These are phyloP conservation scores for Brachypalpus laphriformis DNA, from an alignment of 2,888 invertebrate genomes.

Conservation along the genomic window DNA sequence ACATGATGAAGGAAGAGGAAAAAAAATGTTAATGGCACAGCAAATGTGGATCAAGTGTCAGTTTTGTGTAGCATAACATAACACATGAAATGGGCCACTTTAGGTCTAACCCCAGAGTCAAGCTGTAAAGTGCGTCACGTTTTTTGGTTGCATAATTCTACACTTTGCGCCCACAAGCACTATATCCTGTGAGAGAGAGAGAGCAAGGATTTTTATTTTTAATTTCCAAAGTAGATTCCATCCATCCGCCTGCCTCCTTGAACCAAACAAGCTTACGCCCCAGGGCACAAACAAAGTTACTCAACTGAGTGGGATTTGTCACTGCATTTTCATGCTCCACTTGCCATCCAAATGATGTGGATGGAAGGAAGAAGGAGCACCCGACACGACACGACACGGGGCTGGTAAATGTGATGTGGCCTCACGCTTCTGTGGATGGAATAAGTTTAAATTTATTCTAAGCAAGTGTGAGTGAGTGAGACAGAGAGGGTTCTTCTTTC, in stretches of 20 bases:
- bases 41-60: slow-evolving; percentile 56
- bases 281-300: slow-evolving; percentile 67
- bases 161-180: not conserved
- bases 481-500: slow-evolving; percentile 23
- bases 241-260: slow-evolving; percentile 23
- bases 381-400: slow-evolving; percentile 14
- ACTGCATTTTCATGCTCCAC: slow-evolving; percentile 74
- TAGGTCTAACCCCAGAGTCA: slow-evolving; percentile 24
- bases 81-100: slow-evolving; percentile 54
- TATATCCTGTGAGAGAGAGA: not conserved
- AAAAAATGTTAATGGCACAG: not conserved
- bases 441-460: slow-evolving; percentile 68
- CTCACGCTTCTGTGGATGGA: slow-evolving; percentile 61
- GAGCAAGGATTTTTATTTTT: slow-evolving; percentile 51
- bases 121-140: slow-evolving; percentile 65
- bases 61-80: slow-evolving; percentile 28
- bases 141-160: slow-evolving; percentile 45
- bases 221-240: slow-evolving; percentile 68
- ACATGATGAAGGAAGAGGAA: slow-evolving; percentile 1
- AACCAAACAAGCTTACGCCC: slow-evolving; percentile 59
- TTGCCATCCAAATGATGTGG: slow-evolving; percentile 71
- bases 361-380: slow-evolving; percentile 18
- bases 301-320: slow-evolving; percentile 74
- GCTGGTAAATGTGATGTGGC: slow-evolving; percentile 51
- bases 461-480: slow-evolving; percentile 4